phyloP scores from a whole-genome alignment of 2,113 vertebrate genomes.

The Strix aluco region DNA sequence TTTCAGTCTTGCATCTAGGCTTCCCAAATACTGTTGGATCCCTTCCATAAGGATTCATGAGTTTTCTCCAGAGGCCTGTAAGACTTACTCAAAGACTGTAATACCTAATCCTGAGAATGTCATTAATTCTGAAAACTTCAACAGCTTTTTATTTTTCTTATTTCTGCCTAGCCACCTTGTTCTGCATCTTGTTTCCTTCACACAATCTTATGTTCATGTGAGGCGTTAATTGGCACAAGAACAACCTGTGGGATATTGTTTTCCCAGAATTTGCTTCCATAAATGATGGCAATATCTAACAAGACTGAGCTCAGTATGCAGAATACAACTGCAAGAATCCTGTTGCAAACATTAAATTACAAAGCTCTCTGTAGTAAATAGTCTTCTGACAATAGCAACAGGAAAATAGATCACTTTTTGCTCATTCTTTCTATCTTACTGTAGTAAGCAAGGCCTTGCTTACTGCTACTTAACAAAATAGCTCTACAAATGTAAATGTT shows the following conservation, averaged over 20 bases:
- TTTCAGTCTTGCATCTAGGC: background rate
- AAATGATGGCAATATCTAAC: background rate
- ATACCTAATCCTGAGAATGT: background rate
- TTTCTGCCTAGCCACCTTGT: background rate
- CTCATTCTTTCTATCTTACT: background rate
- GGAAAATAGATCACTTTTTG: background rate
- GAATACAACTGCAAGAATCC: background rate
- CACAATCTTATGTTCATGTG: background rate
- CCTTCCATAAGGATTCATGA: background rate
- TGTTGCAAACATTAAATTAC: background rate
- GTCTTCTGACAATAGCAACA: background rate
- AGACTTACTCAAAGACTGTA: background rate
- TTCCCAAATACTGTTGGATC: background rate
- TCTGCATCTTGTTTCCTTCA: background rate
- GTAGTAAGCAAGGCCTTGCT: background rate
- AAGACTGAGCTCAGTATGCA: background rate
- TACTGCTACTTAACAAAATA: background rate
- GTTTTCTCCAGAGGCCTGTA: background rate
- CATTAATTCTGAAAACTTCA: background rate
- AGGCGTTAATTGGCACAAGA: background rate
- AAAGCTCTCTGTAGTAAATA: background rate
- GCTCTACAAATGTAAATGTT: conserved; percentile 6
- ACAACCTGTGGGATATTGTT: background rate
- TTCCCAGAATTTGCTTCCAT: background rate
- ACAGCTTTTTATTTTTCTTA: background rate